Conservation (phyloP, 2,888 invertebrate species). For the Volucella bombylans region DNA sequence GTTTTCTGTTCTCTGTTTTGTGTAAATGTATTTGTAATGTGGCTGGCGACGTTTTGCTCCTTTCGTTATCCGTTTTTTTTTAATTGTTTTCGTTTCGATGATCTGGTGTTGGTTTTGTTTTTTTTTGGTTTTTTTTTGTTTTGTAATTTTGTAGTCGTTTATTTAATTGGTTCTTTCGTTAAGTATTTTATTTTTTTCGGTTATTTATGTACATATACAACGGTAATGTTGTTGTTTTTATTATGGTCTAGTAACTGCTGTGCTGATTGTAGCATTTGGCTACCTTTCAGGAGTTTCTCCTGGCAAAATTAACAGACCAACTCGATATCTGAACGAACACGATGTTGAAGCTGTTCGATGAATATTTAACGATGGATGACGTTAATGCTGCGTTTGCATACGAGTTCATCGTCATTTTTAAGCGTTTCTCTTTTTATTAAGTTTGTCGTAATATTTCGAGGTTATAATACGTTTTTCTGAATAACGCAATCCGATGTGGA, state of each 20-base stretch:
- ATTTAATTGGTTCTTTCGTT: slow-evolving; percentile 62
- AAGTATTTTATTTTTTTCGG: slow-evolving; percentile 22
- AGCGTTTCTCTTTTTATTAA: slow-evolving; percentile 22
- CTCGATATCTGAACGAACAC: slow-evolving; percentile 56
- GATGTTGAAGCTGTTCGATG: slow-evolving; percentile 49
- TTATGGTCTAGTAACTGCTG: slow-evolving; percentile 11
- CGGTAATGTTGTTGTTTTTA: slow-evolving; percentile 20
- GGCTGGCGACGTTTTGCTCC: slow-evolving; percentile 50
- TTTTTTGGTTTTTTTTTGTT: too few relatives aligned
- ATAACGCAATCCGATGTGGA: slow-evolving; percentile 21
- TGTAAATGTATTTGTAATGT: slow-evolving; percentile 18
- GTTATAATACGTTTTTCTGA: neutral
- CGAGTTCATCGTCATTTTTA: slow-evolving; percentile 61
- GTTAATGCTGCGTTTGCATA: slow-evolving; percentile 19
- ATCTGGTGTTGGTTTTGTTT: slow-evolving; percentile 26
- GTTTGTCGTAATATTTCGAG: neutral
- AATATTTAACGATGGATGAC: slow-evolving; percentile 53
- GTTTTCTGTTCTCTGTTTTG: neutral
- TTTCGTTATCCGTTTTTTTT: slow-evolving; percentile 52
- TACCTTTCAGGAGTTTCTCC: slow-evolving; percentile 71
- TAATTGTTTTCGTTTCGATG: slow-evolving; percentile 40
- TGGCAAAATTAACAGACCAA: slow-evolving; percentile 60
- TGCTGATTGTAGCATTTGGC: slow-evolving; percentile 44
- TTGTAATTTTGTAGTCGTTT: slow-evolving; percentile 31
- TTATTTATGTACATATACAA: slow-evolving; percentile 58